These are phyloP conservation scores for Caracal caracal DNA, from an alignment of 2,113 vertebrate species.

Conservation along the genomic window DNA sequence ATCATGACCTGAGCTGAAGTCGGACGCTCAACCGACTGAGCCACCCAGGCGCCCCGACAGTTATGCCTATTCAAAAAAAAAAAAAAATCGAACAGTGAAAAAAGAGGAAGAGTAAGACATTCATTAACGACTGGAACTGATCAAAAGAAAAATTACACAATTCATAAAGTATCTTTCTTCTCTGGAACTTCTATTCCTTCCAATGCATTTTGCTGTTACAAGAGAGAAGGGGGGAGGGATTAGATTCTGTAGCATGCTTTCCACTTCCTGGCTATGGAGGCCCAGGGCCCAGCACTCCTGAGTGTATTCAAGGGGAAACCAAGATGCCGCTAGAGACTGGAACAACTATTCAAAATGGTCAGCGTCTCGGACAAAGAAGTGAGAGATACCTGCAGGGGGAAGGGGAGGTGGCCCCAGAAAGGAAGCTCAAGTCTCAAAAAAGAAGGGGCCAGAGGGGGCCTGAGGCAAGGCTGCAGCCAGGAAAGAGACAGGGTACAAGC, in stretches of 20 bases:
- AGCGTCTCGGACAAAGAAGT: neutral
- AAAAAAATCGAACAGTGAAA: neutral
- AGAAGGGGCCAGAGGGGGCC: neutral
- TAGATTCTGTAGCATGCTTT: rapidly evolving
- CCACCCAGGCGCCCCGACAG: too few species aligned
- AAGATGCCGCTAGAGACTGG: too few species aligned
- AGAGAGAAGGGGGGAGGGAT: neutral
- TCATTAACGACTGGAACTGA: constrained; percentile 50
- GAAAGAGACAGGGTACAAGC: too few species aligned
- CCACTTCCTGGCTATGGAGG: rapidly evolving
- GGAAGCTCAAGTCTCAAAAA: neutral
- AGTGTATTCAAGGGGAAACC: neutral
- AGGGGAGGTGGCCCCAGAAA: neutral
- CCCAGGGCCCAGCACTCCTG: neutral
- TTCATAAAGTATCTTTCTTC: neutral
- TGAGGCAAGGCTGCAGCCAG: neutral
- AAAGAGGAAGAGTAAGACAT: neutral
- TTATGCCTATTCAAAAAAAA: too few species aligned
- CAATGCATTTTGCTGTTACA: neutral
- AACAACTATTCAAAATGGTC: neutral
- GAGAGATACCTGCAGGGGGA: neutral
- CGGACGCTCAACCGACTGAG: too few species aligned
- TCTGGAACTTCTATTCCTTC: neutral
- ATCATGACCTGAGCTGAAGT: too few species aligned
- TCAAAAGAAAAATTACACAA: neutral